Evolutionary conservation across 1,140 invertebrate species (phyloP), one percentile per base, ranked within the genome.

Genomic region (Pseudachorutes palmiensis): DNA sequence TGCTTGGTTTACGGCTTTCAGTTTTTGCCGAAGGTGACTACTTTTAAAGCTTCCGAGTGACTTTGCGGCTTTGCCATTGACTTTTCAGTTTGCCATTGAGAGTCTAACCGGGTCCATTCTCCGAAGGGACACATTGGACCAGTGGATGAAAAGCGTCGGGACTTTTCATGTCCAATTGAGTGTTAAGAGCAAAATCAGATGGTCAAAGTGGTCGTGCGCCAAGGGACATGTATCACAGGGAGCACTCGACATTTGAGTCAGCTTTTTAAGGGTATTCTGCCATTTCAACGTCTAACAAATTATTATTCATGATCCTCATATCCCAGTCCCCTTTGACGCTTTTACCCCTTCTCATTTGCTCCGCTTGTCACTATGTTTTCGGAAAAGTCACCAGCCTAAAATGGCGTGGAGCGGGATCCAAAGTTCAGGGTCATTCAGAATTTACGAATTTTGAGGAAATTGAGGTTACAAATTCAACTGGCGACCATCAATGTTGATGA

Each of bases 151-250:
- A 58, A 58, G 12, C 14, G 30, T 24, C 26, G 5, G 5, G 5
- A 57, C 19, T 64, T 67, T 69, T 69, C 67, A 65, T 49, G 67
- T 65, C 22, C 65, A 69, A 69, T 69, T 69, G 67, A 69, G 55
- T 65, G 67, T 69, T 49, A 68, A 62, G 55, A n/a, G n/a, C n/a
- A n/a, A n/a, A 33, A 48, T 68, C 66, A 68, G 66, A 69, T 69
- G 67, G 64, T 57, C 16, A 57, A 55, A 60, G 32, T 62, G 63
- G 67, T 69, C 67, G 67, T 62, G 57, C 67, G 63, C 67, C 67
- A 45, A n/a, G n/a, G n/a, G 9, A 45, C 36, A 45, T 45, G 36
- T 9, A 9, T 19, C 36, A 12, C 36, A 45, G 19, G 36, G 36
- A 19, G 9, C 36, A 45, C 19, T 45, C 19, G 36, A 9, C 36